Base-by-base conservation (phyloP, 2,797 vertebrate genomes). In the Dallia pectoralis region DNA sequence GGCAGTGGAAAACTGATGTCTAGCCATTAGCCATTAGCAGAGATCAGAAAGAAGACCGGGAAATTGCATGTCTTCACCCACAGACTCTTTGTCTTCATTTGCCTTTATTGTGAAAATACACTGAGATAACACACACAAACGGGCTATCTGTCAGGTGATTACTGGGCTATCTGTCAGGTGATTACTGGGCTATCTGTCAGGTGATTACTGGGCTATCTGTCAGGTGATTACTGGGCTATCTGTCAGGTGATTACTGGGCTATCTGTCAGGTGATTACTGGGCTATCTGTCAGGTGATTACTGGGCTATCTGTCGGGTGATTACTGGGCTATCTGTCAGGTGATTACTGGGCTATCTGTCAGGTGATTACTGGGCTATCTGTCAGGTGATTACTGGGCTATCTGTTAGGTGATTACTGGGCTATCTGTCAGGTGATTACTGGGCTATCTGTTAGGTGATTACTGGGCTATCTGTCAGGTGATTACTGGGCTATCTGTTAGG, bases 241-340 rank as follows among this genome's bases (percentile, higher is more conserved):
- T 12, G 11, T 29, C 16, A 4, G 29, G 61, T 30, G 62, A 64
- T 64, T 33, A 33, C 30, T 32, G 32, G 62, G 62, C 62, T 64
- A 9, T 64, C 62, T 32, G 62, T n/a, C n/a, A n/a, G n/a, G n/a
- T n/a, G n/a, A n/a, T n/a, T n/a, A n/a, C n/a, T n/a, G n/a, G n/a
- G n/a, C n/a, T n/a, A 27, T 5, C 15, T 12, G 11, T 29, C 16
- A 4, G 29, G 61, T 30, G 62, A 64, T 64, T 33, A 33, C 30
- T 32, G 32, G 62, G 62, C 62, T 64, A 9, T 64, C 62, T 32
- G 62, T n/a, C n/a, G n/a, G n/a, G n/a, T n/a, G n/a, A n/a, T n/a
- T n/a, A n/a, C n/a, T n/a, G n/a, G n/a, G n/a, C n/a, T n/a, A 27
- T 5, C 15, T 12, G 11, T 29, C 16, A 4, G 29, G 61, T 30